Base-by-base conservation (phyloP, 2,888 invertebrate genomes). In the Pemphredon lugubris region DNA sequence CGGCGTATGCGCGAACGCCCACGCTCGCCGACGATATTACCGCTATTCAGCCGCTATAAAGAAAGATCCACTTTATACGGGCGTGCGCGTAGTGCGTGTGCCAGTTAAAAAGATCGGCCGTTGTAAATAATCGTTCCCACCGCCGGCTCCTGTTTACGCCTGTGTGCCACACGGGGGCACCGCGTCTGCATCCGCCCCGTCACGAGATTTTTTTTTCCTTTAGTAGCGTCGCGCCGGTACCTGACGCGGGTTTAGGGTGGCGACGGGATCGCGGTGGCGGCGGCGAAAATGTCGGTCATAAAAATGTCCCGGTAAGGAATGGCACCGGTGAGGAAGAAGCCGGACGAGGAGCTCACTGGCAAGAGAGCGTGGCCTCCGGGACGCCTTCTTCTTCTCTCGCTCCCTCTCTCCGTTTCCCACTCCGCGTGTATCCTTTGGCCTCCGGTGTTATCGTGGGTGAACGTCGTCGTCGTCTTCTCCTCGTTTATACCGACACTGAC, bases 261-360 rank as follows among this genome's bases (percentile, higher is more conserved):
- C 39, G 21, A 11, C 5, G 20, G 11, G 26, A 44, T 30, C n/a
- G 53, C 59, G 72, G 45, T 32, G 67, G 66, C 66, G 63, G 58
- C 66, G 71, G 74, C 65, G 74, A 84, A 77, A 79, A 76, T 79
- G 77, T 73, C 71, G 77, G 70, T 75, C 83, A 75, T 84, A 84
- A 84, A 84, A 84, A 84, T 83, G 84, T 83, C 79, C 75, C 66
- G 76, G 73, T 79, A 84, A 83, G 79, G 73, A 83, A 83, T 75
- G 75, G 70, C 71, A 61, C 30, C 39, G 57, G 26, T 39, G 58
- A 30, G 48, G 55, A 60, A 54, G 65, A 47, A 75, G 66, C 63
- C 72, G 32, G 77, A 71, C 69, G 67, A n/a, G n/a, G n/a, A 57
- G 65, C 61, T 30, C 54, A 50, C n/a, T n/a, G n/a, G n/a, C 58